Evolutionary conservation across 2,113 vertebrate genomes (phyloP).

Genomic region (Dasyornis broadbenti): DNA sequence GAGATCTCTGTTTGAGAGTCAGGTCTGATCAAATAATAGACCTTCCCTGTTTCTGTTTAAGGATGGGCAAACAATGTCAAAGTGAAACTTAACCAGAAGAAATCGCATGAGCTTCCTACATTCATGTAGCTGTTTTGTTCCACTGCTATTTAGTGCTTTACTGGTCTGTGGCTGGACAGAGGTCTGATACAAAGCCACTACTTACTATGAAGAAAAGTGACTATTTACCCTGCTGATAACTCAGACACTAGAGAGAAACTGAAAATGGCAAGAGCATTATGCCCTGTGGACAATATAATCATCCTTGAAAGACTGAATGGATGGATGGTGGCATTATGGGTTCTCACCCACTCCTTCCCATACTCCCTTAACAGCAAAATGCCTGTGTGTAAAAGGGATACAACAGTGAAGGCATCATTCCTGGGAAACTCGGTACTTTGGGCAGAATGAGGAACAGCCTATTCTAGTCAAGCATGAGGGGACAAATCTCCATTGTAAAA

Average conservation of each 20-base stretch:
- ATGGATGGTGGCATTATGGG: not conserved
- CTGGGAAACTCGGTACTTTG: not conserved
- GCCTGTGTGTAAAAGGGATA: not conserved
- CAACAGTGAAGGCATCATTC: not conserved
- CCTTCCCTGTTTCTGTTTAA: conserved; percentile 26
- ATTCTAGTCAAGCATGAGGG: not conserved
- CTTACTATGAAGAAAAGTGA: not conserved
- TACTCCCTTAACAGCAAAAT: not conserved
- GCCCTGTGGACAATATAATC: not conserved
- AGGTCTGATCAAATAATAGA: conserved; percentile 49
- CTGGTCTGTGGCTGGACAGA: not conserved
- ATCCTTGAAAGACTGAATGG: not conserved
- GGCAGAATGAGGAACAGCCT: not conserved
- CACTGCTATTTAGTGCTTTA: not conserved
- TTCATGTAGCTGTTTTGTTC: not conserved
- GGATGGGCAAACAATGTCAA: conserved; percentile 33
- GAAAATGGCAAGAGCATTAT: not conserved
- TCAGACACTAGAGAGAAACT: not conserved
- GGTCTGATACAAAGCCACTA: not conserved
- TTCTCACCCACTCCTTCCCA: not conserved
- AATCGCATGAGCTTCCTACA: not conserved
- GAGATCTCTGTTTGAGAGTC: conserved; percentile 24
- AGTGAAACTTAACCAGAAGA: conserved; percentile 27
- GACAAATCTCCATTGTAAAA: not conserved
- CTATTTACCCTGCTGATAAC: not conserved